phyloP scores from a whole-genome alignment of 2,797 vertebrate species.

The Acrossocheilus wenchowensis region DNA sequence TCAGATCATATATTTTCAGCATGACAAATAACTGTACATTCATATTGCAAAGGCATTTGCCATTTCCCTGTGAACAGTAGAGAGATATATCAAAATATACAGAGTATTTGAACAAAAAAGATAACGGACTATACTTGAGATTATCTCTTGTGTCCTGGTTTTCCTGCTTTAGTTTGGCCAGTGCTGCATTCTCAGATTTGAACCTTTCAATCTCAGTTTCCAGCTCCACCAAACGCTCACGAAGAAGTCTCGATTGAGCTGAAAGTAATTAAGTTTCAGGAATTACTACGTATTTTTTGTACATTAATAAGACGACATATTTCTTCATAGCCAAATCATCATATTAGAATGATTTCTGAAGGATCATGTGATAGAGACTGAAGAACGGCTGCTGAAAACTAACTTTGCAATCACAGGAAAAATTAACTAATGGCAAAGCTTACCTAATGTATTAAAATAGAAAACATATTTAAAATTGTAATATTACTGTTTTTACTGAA shows the following conservation, averaged over 20 bases:
- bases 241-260: conserved; percentile 83
- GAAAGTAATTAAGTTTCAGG: not conserved
- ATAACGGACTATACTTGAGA: conserved; percentile 78
- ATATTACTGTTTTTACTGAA: not conserved
- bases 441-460: not conserved
- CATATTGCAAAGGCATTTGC: not conserved
- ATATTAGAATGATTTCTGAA: not conserved
- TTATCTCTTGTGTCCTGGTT: conserved; percentile 81
- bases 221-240: conserved; percentile 85
- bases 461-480: not conserved
- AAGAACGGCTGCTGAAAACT: too few relatives aligned
- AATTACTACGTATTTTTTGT: not conserved
- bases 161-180: conserved; percentile 86
- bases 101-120: not conserved
- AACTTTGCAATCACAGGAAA: not conserved
- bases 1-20: not conserved
- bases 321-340: not conserved
- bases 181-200: conserved; percentile 86
- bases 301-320: not conserved
- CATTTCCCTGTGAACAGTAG: not conserved
- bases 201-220: conserved; percentile 94
- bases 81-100: not conserved
- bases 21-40: not conserved
- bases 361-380: not conserved
- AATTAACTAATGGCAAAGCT: not conserved